Percentiles rank a stretch among this genome's conserved stretches.
These are phyloP conservation scores for Ectemnius continuus DNA, from an alignment of 2,888 invertebrate genomes.

Conservation along the genomic window DNA sequence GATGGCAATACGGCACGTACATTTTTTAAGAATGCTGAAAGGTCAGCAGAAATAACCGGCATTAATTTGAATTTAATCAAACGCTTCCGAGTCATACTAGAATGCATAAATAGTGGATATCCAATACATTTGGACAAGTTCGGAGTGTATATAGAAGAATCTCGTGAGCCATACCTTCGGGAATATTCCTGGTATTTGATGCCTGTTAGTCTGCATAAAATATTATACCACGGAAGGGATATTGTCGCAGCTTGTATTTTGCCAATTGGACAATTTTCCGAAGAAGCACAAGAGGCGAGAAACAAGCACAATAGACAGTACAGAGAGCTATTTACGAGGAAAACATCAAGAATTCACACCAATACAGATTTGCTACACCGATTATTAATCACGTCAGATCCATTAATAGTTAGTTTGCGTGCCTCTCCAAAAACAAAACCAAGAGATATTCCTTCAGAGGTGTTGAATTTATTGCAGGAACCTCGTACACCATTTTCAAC, in stretches of 20 bases:
- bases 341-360: neutral
- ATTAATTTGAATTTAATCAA: slow-evolving; percentile 39
- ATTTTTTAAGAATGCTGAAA: slow-evolving; percentile 44
- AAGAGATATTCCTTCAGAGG: neutral
- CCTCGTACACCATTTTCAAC: neutral
- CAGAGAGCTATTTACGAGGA: neutral
- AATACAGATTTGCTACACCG: neutral
- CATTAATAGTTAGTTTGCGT: neutral
- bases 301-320: neutral
- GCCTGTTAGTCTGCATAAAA: neutral
- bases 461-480: neutral
- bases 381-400: neutral
- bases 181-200: slow-evolving; percentile 12
- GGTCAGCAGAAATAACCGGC: slow-evolving; percentile 42
- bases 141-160: neutral
- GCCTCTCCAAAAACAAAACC: neutral
- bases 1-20: slow-evolving; percentile 51
- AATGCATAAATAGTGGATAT: slow-evolving; percentile 34
- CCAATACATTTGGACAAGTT: slow-evolving; percentile 27
- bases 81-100: slow-evolving; percentile 32
- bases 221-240: neutral
- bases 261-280: neutral
- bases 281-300: slow-evolving; percentile 4
- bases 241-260: neutral
- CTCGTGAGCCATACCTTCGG: slow-evolving; percentile 1